These are phyloP conservation scores for Aspiorhynchus laticeps DNA, from an alignment of 2,113 vertebrate genomes.

Conservation along the genomic window DNA sequence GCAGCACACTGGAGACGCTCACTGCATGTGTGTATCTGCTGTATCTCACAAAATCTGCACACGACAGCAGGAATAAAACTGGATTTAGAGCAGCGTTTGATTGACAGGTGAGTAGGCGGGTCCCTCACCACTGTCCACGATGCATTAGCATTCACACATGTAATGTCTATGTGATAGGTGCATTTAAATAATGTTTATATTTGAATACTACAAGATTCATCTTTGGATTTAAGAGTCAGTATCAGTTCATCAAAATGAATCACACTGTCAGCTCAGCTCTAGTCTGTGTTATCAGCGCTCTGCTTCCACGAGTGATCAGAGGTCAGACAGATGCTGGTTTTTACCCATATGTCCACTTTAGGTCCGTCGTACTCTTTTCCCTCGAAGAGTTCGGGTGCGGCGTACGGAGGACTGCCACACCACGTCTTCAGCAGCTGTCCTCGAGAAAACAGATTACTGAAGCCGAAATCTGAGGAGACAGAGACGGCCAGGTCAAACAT, in stretches of 20 bases:
- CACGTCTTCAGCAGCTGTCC: slow-evolving; percentile 97
- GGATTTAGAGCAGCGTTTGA: background rate
- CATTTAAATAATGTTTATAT: too few relatives aligned
- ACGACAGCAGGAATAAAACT: background rate
- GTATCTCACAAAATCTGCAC: background rate
- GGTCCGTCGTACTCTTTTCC: slow-evolving; percentile 98
- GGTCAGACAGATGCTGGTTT: background rate
- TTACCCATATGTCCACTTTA: slow-evolving; percentile 98
- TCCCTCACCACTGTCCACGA: background rate
- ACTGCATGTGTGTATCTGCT: background rate
- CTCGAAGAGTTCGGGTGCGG: slow-evolving; percentile 95
- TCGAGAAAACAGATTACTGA: slow-evolving; percentile 96
- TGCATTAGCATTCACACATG: background rate
- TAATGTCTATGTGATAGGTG: background rate
- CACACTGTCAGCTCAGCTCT: too few relatives aligned
- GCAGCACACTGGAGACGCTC: too few relatives aligned
- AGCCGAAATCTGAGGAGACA: slow-evolving; percentile 87
- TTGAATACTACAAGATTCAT: too few relatives aligned
- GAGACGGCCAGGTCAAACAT: background rate
- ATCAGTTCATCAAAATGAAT: too few relatives aligned
- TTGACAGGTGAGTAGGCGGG: background rate
- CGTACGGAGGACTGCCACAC: slow-evolving; percentile 97
- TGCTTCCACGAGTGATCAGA: too few relatives aligned
- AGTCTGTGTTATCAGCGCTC: too few relatives aligned
- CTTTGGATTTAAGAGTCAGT: too few relatives aligned